Conservation (phyloP, 2,113 vertebrate species). For the Gambusia holbrooki region DNA sequence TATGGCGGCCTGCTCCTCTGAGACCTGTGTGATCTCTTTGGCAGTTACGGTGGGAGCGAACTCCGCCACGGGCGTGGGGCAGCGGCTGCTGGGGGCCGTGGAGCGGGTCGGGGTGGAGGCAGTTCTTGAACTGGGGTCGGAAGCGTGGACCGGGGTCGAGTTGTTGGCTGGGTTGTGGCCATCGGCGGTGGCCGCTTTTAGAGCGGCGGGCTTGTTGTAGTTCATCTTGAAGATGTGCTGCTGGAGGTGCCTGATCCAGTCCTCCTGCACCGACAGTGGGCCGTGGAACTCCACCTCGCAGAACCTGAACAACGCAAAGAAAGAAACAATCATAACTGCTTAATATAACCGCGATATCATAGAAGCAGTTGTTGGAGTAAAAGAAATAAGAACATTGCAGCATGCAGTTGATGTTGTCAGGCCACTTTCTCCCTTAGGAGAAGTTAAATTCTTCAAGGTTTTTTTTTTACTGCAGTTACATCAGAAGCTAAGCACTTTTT, state of each 20-base stretch:
- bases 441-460: neutral
- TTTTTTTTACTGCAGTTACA: constrained; percentile 25
- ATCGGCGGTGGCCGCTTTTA: constrained; percentile 48
- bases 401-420: neutral
- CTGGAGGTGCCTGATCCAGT: constrained; percentile 95
- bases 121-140: constrained; percentile 58
- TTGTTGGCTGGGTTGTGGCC: constrained; percentile 33
- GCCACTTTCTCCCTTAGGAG: constrained; percentile 16
- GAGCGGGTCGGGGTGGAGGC: constrained; percentile 41
- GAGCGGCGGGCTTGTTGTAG: constrained; percentile 85
- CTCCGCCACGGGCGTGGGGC: constrained; percentile 35
- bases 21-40: constrained; percentile 51
- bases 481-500: constrained; percentile 38
- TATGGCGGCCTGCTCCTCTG: constrained; percentile 60
- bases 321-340: neutral
- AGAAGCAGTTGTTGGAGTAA: no score
- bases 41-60: constrained; percentile 47
- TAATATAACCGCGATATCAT: neutral
- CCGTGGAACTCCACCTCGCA: constrained; percentile 96
- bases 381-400: neutral
- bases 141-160: constrained; percentile 39
- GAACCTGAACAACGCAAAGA: constrained; percentile 80
- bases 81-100: constrained; percentile 40
- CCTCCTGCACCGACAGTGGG: constrained; percentile 94
- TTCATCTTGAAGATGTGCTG: constrained; percentile 96